phyloP scores from a whole-genome alignment of 1,140 invertebrate genomes.

The Hylyphantes graminicola region DNA sequence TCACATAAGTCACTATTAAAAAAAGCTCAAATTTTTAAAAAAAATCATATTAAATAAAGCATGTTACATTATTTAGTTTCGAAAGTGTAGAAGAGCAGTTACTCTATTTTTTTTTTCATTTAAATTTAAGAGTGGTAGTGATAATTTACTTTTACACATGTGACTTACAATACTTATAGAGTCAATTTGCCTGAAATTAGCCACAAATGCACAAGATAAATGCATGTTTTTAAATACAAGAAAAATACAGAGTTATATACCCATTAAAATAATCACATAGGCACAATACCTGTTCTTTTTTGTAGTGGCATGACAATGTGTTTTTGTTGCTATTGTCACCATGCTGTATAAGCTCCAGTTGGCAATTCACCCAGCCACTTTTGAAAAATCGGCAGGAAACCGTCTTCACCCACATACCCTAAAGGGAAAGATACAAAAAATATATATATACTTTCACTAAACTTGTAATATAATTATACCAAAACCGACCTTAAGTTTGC shows the following conservation, averaged over 20 bases:
- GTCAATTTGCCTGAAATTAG: too few species aligned
- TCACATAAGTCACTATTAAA: too few species aligned
- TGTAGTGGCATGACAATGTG: slow-evolving; percentile 77
- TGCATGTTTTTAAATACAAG: neutral
- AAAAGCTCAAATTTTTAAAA: too few species aligned
- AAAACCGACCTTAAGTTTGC: too few species aligned
- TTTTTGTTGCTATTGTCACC: slow-evolving; percentile 75
- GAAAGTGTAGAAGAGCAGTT: neutral
- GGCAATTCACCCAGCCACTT: slow-evolving; percentile 76
- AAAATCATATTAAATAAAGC: too few species aligned
- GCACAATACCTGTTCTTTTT: slow-evolving; percentile 35
- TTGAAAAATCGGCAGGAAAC: slow-evolving; percentile 77
- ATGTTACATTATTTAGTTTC: too few species aligned
- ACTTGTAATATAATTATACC: too few species aligned
- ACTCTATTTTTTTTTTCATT: neutral
- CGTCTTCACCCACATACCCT: slow-evolving; percentile 84
- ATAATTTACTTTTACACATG: neutral
- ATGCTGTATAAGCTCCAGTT: slow-evolving; percentile 84
- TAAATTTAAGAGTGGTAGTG: neutral
- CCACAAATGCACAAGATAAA: neutral
- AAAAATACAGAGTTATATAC: neutral
- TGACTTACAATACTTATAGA: too few species aligned
- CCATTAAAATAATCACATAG: neutral
- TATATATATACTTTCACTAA: too few species aligned
- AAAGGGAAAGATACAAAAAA: neutral